These are phyloP conservation scores for Ganaspis sp. DNA, from an alignment of 1,140 invertebrate genomes.

Conservation along the genomic window DNA sequence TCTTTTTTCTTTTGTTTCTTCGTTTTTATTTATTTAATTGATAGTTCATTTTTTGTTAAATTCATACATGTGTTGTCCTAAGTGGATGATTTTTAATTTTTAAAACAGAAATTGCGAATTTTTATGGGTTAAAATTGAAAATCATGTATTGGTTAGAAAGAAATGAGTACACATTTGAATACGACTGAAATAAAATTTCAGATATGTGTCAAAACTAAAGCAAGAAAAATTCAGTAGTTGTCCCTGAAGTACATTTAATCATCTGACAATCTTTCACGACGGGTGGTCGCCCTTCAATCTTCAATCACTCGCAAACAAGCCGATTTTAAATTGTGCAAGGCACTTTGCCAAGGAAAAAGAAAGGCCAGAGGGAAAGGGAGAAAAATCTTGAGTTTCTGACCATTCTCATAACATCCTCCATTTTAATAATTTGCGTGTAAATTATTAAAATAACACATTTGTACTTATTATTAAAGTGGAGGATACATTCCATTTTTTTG, in stretches of 20 bases:
- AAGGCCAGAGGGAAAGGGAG: slow-evolving; percentile 29
- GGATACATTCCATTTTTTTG: too few relatives aligned
- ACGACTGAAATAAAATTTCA: background rate
- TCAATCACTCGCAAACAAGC: slow-evolving; percentile 55
- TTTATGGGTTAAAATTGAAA: background rate
- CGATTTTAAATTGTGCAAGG: slow-evolving; percentile 43
- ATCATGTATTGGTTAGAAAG: background rate
- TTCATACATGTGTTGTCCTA: too few relatives aligned
- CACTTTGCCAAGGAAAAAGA: slow-evolving; percentile 30
- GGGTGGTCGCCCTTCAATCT: slow-evolving; percentile 55
- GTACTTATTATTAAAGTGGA: too few relatives aligned
- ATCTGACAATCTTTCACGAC: slow-evolving; percentile 41
- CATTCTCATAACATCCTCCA: too few relatives aligned
- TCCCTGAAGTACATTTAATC: slow-evolving; percentile 41
- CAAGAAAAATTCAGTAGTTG: slow-evolving; percentile 19
- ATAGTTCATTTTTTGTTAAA: too few relatives aligned
- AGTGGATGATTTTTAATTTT: background rate
- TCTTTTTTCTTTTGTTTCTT: too few relatives aligned
- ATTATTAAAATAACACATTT: too few relatives aligned
- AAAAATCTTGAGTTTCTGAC: background rate
- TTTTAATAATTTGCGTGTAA: too few relatives aligned
- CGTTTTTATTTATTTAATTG: too few relatives aligned
- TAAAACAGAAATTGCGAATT: background rate
- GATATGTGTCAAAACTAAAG: background rate
- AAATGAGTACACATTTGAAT: too few relatives aligned